These are phyloP conservation scores for Phrynosoma blainvillii DNA, from an alignment of 2,113 vertebrate species.

Conservation along the genomic window DNA sequence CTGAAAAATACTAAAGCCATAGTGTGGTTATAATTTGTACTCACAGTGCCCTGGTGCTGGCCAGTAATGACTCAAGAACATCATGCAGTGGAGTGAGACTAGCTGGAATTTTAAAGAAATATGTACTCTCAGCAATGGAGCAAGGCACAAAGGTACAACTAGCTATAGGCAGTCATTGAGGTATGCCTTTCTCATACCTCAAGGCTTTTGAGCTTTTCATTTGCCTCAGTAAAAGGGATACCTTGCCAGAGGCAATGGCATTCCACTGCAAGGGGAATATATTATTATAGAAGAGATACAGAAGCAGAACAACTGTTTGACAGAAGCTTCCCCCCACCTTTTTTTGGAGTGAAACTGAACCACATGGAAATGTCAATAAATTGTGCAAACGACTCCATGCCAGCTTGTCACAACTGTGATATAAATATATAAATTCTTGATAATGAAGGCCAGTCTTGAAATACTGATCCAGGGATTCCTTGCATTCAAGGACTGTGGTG, in stretches of 20 bases:
- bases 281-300: conserved; percentile 12
- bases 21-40: conserved; percentile 51
- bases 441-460: conserved; percentile 54
- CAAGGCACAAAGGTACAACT: conserved; percentile 45
- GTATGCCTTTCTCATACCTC: conserved; percentile 50
- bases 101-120: conserved; percentile 56
- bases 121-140: conserved; percentile 52
- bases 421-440: conserved; percentile 57
- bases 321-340: background rate
- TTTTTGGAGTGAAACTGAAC: background rate
- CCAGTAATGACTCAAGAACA: conserved; percentile 61
- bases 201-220: conserved; percentile 29
- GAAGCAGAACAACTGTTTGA: conserved; percentile 31
- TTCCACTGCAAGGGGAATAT: conserved; percentile 47
- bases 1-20: conserved; percentile 50
- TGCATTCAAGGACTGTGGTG: background rate
- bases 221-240: conserved; percentile 43
- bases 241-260: conserved; percentile 53
- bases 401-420: conserved; percentile 55
- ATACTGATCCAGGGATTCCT: background rate
- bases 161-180: conserved; percentile 45
- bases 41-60: conserved; percentile 60
- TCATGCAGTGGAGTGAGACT: conserved; percentile 55
- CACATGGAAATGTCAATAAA: conserved; percentile 46
- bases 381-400: conserved; percentile 60